Conservation (phyloP, 2,888 invertebrate species). For the Conomelus anceps region DNA sequence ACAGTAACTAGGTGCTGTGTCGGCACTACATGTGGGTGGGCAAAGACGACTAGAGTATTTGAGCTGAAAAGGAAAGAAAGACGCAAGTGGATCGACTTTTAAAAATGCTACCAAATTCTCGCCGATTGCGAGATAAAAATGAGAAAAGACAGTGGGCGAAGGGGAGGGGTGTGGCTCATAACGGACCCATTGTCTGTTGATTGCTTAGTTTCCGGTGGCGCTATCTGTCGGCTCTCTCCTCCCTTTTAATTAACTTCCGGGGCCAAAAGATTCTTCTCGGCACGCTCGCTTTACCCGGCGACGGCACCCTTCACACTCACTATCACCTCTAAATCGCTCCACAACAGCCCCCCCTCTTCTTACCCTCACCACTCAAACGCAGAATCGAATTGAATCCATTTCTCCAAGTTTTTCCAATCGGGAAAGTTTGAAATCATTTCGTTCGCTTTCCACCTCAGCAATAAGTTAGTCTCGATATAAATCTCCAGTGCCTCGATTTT, state of each 20-base stretch:
- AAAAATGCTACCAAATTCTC: neutral
- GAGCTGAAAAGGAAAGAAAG: neutral
- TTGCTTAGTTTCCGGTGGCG: neutral
- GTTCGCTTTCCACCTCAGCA: neutral
- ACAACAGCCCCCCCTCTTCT: neutral
- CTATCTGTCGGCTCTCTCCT: neutral
- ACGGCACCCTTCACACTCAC: neutral
- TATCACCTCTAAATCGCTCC: neutral
- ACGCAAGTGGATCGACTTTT: neutral
- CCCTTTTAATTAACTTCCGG: conserved; percentile 1
- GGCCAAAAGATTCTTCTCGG: neutral
- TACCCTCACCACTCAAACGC: neutral
- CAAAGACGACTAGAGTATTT: neutral
- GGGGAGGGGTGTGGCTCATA: neutral
- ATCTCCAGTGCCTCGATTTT: no score
- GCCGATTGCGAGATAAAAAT: neutral
- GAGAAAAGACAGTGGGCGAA: neutral
- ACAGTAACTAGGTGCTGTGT: neutral
- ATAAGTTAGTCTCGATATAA: neutral
- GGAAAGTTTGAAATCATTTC: neutral
- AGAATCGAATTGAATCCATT: neutral
- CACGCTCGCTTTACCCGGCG: neutral
- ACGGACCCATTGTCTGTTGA: neutral
- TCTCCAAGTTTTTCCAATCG: neutral
- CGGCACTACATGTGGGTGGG: no score